A percentile compares a stretch with the other conserved stretches of the same genome.
phyloP scores from a whole-genome alignment of 2,797 vertebrate genomes.

The Enoplosus armatus region DNA sequence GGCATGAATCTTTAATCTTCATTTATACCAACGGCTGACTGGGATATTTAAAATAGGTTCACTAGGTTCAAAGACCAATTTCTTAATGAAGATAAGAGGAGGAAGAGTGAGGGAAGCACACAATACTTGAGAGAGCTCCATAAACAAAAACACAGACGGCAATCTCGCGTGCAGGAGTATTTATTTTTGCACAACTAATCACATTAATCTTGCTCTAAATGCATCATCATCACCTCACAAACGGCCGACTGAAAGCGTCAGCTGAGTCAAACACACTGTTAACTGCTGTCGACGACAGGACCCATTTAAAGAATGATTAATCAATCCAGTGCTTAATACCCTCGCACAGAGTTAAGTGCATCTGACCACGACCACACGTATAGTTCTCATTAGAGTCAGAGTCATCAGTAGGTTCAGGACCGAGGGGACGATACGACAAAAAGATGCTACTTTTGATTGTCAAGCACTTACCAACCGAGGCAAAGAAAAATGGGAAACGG shows the following conservation, averaged over 20 bases:
- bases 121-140: constrained; percentile 23
- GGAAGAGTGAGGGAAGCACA: constrained; percentile 19
- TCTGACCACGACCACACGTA: constrained; percentile 37
- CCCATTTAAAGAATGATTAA: constrained; percentile 69
- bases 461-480: constrained; percentile 33
- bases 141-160: constrained; percentile 27
- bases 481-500: background rate
- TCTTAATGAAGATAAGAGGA: constrained; percentile 51
- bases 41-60: constrained; percentile 56
- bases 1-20: constrained; percentile 53
- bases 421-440: constrained; percentile 40
- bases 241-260: constrained; percentile 17
- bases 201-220: constrained; percentile 47
- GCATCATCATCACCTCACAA: constrained; percentile 34
- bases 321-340: constrained; percentile 64
- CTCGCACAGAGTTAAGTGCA: constrained; percentile 38
- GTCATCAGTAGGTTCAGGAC: constrained; percentile 41
- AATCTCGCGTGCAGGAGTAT: background rate
- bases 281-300: constrained; percentile 37
- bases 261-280: constrained; percentile 32
- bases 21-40: constrained; percentile 52
- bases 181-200: constrained; percentile 45
- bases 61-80: constrained; percentile 53
- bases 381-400: constrained; percentile 40
- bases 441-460: constrained; percentile 43